These are phyloP conservation scores for Smittia sp. DNA, from an alignment of 2,888 invertebrate species.

Conservation along the genomic window DNA sequence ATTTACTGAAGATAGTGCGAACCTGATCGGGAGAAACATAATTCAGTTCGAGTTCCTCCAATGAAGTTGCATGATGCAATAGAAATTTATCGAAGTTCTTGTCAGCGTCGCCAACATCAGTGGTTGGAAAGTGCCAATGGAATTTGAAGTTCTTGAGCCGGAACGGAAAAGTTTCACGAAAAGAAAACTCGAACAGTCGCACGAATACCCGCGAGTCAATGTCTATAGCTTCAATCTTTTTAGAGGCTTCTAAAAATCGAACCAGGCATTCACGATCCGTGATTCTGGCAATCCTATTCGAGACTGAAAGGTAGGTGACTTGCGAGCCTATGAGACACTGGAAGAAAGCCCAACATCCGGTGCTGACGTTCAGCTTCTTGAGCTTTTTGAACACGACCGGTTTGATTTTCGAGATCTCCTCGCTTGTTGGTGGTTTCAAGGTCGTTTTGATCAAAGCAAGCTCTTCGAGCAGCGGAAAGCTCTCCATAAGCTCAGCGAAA, in stretches of 20 bases:
- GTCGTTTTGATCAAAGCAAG: background rate
- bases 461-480: background rate
- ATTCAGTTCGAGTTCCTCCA: background rate
- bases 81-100: background rate
- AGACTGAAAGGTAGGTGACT: background rate
- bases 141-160: background rate
- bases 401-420: background rate
- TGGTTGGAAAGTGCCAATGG: background rate
- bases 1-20: background rate
- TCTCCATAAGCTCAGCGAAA: too few relatives aligned
- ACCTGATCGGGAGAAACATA: background rate
- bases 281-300: background rate
- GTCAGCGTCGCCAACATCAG: background rate
- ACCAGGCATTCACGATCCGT: background rate
- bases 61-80: background rate
- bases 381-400: background rate
- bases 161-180: background rate
- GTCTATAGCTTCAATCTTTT: too few relatives aligned
- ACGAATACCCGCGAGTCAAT: too few relatives aligned
- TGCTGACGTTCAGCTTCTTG: background rate
- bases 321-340: background rate
- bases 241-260: too few relatives aligned
- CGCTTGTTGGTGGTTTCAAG: background rate
- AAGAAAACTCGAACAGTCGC: background rate
- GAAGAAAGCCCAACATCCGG: background rate